These are phyloP conservation scores for Megaceryle maxima DNA, from an alignment of 2,113 vertebrate species.

Conservation along the genomic window DNA sequence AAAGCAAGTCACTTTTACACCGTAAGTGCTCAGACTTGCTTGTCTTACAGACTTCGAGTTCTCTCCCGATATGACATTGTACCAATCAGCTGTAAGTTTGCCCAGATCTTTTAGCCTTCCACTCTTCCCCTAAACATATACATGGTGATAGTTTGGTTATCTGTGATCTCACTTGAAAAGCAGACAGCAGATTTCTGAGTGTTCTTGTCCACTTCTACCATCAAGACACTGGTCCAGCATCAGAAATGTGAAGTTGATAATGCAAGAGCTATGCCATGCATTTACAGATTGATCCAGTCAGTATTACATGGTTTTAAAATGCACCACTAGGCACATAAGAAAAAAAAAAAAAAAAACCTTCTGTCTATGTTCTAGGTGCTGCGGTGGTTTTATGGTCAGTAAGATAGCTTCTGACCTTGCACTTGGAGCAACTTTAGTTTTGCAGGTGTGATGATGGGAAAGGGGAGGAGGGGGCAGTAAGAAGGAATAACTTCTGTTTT, in stretches of 20 bases:
- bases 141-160: not conserved
- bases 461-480: not conserved
- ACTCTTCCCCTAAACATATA: not conserved
- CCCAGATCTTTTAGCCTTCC: not conserved
- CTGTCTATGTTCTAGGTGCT: rapidly evolving
- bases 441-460: not conserved
- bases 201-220: not conserved
- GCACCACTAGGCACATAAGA: rapidly evolving
- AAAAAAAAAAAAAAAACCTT: too few relatives aligned
- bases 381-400: not conserved
- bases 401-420: not conserved
- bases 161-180: not conserved
- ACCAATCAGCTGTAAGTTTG: not conserved
- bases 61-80: not conserved
- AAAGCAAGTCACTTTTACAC: not conserved
- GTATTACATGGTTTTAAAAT: not conserved
- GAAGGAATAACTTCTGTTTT: not conserved
- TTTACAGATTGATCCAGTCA: not conserved
- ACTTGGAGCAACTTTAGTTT: not conserved
- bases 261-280: not conserved
- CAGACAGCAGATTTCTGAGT: not conserved
- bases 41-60: not conserved
- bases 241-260: not conserved
- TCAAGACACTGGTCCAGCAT: not conserved
- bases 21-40: not conserved